Conservation (phyloP, 2,888 invertebrate genomes). For the Ophonus ardosiacus region DNA sequence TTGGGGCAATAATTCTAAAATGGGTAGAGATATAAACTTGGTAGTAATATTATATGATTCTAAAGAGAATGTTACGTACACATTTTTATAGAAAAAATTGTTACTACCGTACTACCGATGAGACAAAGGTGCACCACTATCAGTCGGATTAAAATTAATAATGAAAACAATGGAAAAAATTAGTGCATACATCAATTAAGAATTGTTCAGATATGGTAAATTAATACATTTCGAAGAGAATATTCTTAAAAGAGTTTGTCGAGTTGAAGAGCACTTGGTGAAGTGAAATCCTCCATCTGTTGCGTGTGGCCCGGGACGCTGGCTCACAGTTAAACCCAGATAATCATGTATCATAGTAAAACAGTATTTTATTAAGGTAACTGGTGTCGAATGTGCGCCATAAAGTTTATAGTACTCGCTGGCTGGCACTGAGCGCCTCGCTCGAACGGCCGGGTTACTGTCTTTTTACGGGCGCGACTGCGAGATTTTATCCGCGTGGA, state of each 20-base stretch:
- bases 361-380: conserved; percentile 75
- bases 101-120: too few species aligned
- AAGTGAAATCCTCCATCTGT: conserved; percentile 40
- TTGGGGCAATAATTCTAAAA: too few species aligned
- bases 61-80: too few species aligned
- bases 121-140: too few species aligned
- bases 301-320: conserved; percentile 58
- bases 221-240: conserved; percentile 45
- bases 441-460: conserved; percentile 67
- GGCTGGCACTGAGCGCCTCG: conserved; percentile 74
- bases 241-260: background rate
- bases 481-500: conserved; percentile 69
- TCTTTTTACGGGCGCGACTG: conserved; percentile 73
- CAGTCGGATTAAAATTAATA: too few species aligned
- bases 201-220: background rate
- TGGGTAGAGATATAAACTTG: too few species aligned
- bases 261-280: background rate
- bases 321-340: conserved; percentile 67
- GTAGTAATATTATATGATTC: too few species aligned
- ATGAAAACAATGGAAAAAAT: too few species aligned
- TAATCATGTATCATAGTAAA: conserved; percentile 69
- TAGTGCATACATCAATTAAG: too few species aligned
- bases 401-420: conserved; percentile 74
- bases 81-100: too few species aligned
- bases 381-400: conserved; percentile 76